A percentile compares a stretch with the other conserved stretches of the same genome.
phyloP scores from a whole-genome alignment of 2,888 invertebrate genomes.

The Scelioninae gen. 1 region DNA sequence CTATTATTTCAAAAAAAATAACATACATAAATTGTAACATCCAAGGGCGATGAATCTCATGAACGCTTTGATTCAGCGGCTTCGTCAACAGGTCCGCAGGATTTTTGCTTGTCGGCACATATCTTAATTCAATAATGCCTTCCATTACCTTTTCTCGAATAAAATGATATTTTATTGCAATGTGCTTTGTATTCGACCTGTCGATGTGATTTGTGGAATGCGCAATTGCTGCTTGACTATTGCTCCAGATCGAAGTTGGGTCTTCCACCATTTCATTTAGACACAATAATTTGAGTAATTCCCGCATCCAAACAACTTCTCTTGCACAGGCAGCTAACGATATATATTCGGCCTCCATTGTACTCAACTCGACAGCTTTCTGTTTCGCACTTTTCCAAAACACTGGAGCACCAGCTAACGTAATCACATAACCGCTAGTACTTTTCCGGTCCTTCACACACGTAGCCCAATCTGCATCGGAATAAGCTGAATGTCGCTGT shows the following conservation, averaged over 20 bases:
- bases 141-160: slow-evolving; percentile 23
- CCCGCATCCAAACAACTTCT: slow-evolving; percentile 31
- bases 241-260: neutral
- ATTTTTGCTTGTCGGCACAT: neutral
- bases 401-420: slow-evolving; percentile 37
- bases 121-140: slow-evolving; percentile 5
- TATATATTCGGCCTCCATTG: slow-evolving; percentile 62
- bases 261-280: neutral
- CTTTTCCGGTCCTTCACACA: slow-evolving; percentile 38
- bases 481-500: slow-evolving; percentile 23
- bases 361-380: slow-evolving; percentile 44
- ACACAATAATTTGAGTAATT: neutral
- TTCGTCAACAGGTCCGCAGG: neutral
- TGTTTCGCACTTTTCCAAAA: slow-evolving; percentile 56
- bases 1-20: too few relatives aligned
- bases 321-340: slow-evolving; percentile 33
- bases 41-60: neutral
- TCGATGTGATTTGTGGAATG: slow-evolving; percentile 30
- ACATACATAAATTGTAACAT: too few relatives aligned
- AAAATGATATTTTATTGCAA: slow-evolving; percentile 24
- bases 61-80: neutral
- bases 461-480: slow-evolving; percentile 58
- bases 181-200: slow-evolving; percentile 33
- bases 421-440: slow-evolving; percentile 46
- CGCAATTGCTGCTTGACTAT: slow-evolving; percentile 14